Conservation (phyloP, 1,140 invertebrate species). For the Atta texana region DNA sequence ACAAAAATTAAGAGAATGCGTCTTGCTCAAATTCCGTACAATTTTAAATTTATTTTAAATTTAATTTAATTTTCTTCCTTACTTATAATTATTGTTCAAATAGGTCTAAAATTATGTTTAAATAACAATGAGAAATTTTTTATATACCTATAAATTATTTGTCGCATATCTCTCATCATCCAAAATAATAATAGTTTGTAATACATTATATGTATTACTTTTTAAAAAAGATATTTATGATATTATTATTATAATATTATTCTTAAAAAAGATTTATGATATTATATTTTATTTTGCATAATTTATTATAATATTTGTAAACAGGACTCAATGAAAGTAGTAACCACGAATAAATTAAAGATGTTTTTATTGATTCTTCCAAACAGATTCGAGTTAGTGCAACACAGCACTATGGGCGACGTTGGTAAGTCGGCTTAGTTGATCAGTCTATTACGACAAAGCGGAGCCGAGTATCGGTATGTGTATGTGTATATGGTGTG, state of each 20-base stretch:
- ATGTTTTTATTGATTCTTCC: constrained; percentile 71
- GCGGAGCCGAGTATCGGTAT: constrained; percentile 58
- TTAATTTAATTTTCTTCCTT: not conserved
- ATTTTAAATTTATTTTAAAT: not conserved
- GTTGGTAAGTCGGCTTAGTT: constrained; percentile 63
- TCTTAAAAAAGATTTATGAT: not conserved
- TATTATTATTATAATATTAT: constrained; percentile 7
- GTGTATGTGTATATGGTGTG: not conserved
- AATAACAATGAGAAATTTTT: not conserved
- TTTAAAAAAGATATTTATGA: not conserved
- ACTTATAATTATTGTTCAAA: not conserved
- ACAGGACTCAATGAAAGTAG: constrained; percentile 30
- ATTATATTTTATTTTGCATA: not conserved
- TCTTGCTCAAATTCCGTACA: not conserved
- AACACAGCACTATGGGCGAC: constrained; percentile 61
- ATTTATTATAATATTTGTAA: constrained; percentile 6
- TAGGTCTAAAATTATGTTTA: not conserved
- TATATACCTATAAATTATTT: not conserved
- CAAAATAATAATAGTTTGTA: not conserved
- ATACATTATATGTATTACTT: not conserved
- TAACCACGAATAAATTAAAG: constrained; percentile 67
- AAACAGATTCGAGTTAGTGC: constrained; percentile 70
- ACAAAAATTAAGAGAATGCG: not conserved
- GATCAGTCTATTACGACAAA: constrained; percentile 73
- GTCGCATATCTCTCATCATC: not conserved